These are phyloP conservation scores for Seladonia tumulorum DNA, from an alignment of 2,888 invertebrate species.

Conservation along the genomic window DNA sequence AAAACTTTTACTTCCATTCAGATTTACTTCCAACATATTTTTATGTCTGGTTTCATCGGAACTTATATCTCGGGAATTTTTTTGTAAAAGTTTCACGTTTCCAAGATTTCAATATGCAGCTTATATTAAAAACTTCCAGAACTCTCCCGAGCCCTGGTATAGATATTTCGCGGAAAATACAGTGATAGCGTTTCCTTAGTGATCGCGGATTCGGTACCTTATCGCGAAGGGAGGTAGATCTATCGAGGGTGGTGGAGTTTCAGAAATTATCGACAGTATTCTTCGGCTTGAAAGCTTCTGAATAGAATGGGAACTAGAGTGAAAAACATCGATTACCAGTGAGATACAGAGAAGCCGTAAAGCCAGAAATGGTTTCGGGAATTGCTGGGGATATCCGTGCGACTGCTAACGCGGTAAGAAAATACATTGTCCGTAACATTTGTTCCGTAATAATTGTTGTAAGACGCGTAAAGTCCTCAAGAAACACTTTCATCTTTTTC, in stretches of 20 bases:
- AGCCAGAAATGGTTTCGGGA: background rate
- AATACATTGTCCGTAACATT: too few species aligned
- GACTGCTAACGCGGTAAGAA: background rate
- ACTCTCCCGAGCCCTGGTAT: background rate
- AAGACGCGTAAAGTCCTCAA: background rate
- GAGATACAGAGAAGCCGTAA: background rate
- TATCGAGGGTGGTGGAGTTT: background rate
- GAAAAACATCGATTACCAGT: background rate
- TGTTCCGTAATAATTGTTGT: too few species aligned
- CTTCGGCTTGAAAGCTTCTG: background rate
- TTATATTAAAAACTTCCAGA: too few species aligned
- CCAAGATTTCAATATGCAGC: too few species aligned
- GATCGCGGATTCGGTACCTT: background rate
- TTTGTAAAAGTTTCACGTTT: too few species aligned
- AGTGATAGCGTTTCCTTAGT: background rate
- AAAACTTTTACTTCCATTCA: too few species aligned
- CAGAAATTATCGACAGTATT: background rate
- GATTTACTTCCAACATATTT: too few species aligned
- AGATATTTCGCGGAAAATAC: background rate
- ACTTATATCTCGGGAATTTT: too few species aligned
- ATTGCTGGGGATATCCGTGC: background rate
- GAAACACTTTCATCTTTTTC: background rate
- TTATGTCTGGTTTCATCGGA: too few species aligned
- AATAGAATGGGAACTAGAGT: slow-evolving; percentile 1
- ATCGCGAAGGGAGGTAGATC: background rate